Evolutionary conservation across 2,888 invertebrate genomes (phyloP), one percentile per base, ranked within the genome.

Genomic region (Drosophila mimetica): DNA sequence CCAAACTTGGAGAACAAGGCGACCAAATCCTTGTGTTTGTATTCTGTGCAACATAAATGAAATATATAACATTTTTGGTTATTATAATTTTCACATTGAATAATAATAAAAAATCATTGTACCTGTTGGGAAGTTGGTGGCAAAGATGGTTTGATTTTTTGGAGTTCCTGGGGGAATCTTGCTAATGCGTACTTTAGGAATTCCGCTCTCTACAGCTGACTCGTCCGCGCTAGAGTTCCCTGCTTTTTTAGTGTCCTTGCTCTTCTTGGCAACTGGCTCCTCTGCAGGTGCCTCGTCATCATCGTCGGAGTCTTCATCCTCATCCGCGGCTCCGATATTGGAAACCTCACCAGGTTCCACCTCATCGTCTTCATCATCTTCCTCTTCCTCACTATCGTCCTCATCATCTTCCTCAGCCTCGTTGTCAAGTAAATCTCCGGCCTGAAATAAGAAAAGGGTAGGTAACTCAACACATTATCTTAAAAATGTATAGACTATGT

Each of bases 1-100:
- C 90, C 90, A 25, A 82, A 90, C 64, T 90, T 89, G 14, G 76
- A 46, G 36, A 90, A 86, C 2, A 76, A 32, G 16, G 76, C 83
- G 18, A 89, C 54, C 6, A 90, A 4, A 0, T 90, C 82, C 1
- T 69, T 22, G 42, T 79, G 73, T 18, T 78, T 85, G 48, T 61
- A 81, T 0, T 58, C 90, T 90, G 53, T 1, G 22, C 1, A 13
- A 16, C 4, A 14, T 42, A 37, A 34, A 16, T 20, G 7, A 14
- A 20, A 14, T 47, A 34, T 16, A 13, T 34, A 16, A 18, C 55
- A 13, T n/a, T 8, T 37, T 6, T 5, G 6, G 25, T 46, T 25
- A 14, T 20, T 13, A 20, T 2, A 13, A 9, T 2, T 22, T 28
- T 1, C 7, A 16, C 14, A 37, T 4, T 16, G 0, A 37, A n/a